Evolutionary conservation across 2,888 invertebrate species (phyloP).

Genomic region (Apodemia duryi): DNA sequence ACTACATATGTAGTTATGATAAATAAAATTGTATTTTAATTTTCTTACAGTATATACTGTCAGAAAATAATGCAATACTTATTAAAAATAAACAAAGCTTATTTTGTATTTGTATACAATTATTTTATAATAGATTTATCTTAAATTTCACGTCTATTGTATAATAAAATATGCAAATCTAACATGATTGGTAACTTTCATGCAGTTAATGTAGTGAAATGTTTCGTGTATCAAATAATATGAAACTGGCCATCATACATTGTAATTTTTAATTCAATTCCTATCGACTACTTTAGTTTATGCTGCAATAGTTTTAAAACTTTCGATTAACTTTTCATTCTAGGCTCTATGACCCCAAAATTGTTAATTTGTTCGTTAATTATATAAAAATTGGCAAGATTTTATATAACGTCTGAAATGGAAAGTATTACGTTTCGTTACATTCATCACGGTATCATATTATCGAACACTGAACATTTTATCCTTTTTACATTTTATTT

Average conservation of each 20-base stretch:
- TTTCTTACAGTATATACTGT: no score
- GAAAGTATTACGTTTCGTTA: constrained; percentile 44
- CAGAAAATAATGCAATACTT: no score
- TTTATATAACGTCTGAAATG: constrained; percentile 54
- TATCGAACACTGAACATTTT: constrained; percentile 19
- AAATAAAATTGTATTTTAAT: no score
- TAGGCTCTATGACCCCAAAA: constrained; percentile 45
- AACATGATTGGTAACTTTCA: not conserved
- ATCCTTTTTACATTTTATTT: constrained; percentile 24
- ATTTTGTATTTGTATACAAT: no score
- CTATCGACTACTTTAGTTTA: constrained; percentile 16
- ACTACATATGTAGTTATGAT: no score
- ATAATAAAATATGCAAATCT: not conserved
- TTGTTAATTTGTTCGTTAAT: constrained; percentile 31
- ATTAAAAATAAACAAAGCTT: no score
- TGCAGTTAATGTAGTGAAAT: not conserved
- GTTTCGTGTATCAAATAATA: not conserved
- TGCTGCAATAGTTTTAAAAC: constrained; percentile 20
- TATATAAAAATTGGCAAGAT: constrained; percentile 49
- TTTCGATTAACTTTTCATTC: constrained; percentile 50
- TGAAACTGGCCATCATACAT: not conserved
- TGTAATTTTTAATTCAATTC: not conserved
- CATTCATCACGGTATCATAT: constrained; percentile 15
- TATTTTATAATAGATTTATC: not conserved
- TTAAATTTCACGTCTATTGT: no score